Evolutionary conservation across 2,113 vertebrate species (phyloP), one percentile per base, ranked within the genome.

Genomic region (Cercopithecus mona): DNA sequence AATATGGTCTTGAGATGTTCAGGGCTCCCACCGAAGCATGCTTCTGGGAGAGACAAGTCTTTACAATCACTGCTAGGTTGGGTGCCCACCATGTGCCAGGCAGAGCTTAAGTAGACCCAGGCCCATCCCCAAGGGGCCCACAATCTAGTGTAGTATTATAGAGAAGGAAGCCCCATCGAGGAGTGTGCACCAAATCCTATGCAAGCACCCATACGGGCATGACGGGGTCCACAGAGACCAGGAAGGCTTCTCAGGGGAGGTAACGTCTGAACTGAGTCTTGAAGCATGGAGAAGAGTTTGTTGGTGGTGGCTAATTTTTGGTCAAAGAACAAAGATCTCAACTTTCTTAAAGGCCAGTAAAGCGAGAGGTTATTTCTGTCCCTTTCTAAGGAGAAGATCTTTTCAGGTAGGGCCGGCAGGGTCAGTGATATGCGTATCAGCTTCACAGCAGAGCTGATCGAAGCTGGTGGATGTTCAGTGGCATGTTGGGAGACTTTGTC

Each of bases 281-380:
- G 68, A 87, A 75, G 9, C 30, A 45, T 59, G 66, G 12, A 52
- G 72, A 84, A 5, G 76, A 78, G 18, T 66, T 88, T 61, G 43
- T 14, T 90, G 48, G 20, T 38, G 72, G 17, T 50, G 18, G 57
- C 52, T 93, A 52, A 52, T 32, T 85, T 82, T 89, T 86, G 35
- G 20, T 83, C 25, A 38, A 81, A 73, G 80, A 91, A 90, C 55
- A 93, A 76, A 59, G 30, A 48, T 61, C 43, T 73, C 43, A 82
- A 14, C n/a, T 57, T 93, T 68, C 83, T 80, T 52, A 35, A 55
- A 88, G 11, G 32, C 76, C 0, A 14, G 4, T 66, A 32, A 95
- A 88, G n/a, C 8, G 9, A 96, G 48, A 86, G 79, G 76, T 30
- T 32, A 45, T 48, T 59, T 90, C 43, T 79, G 17, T 35, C 48